Conservation (phyloP, 2,113 vertebrate genomes). For the Orycteropus afer region DNA sequence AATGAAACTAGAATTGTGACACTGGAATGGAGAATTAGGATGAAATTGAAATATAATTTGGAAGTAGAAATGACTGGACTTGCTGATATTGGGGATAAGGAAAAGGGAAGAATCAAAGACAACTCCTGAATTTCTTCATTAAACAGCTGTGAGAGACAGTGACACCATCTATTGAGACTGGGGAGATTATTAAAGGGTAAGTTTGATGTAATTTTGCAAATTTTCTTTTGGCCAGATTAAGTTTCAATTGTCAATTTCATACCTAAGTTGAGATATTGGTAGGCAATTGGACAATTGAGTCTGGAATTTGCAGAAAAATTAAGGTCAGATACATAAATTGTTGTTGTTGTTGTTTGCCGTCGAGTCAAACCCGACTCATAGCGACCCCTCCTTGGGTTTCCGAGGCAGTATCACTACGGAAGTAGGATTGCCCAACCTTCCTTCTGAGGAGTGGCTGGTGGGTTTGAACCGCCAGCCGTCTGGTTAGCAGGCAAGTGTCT, state of each 20-base stretch:
- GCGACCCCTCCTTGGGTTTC: no score
- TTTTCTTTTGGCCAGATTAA: conserved; percentile 5
- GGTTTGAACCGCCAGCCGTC: no score
- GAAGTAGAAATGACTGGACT: background rate
- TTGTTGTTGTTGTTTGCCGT: no score
- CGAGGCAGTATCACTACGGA: no score
- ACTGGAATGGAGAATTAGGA: background rate
- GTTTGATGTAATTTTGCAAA: background rate
- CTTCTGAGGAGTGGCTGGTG: no score
- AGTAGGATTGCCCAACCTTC: no score
- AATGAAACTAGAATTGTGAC: background rate
- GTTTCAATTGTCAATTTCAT: background rate
- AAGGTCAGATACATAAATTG: background rate
- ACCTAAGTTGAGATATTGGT: background rate
- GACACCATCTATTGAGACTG: background rate
- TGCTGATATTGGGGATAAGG: background rate
- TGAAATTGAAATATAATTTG: background rate
- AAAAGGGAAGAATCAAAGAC: background rate
- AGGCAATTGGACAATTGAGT: background rate
- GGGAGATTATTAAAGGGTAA: background rate
- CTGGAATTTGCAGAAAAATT: background rate
- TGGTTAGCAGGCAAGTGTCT: no score
- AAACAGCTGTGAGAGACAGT: background rate
- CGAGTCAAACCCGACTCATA: no score
- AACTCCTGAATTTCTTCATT: background rate